A percentile compares a stretch with the other conserved stretches of the same genome.
phyloP scores from a whole-genome alignment of 2,888 invertebrate genomes.

The Agonopterix subpropinquella region DNA sequence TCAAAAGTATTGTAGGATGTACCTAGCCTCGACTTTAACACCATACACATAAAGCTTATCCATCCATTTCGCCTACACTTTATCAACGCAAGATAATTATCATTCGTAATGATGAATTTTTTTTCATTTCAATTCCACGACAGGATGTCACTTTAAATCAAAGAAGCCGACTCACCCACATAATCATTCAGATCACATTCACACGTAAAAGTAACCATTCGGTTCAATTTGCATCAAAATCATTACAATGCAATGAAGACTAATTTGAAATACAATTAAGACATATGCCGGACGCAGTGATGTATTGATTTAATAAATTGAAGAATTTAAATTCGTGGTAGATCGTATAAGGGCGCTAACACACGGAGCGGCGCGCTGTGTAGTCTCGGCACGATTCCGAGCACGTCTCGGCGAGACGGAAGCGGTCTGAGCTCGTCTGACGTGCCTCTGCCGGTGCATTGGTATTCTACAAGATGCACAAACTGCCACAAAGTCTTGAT shows the following conservation, averaged over 20 bases:
- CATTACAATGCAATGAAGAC: constrained; percentile 33
- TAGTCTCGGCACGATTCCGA: constrained; percentile 37
- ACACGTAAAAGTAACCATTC: too few species aligned
- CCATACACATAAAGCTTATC: too few species aligned
- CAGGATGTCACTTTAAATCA: constrained; percentile 5
- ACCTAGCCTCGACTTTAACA: too few species aligned
- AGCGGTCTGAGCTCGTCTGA: constrained; percentile 50
- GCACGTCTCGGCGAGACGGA: constrained; percentile 58
- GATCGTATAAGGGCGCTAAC: constrained; percentile 45
- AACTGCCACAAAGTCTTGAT: constrained; percentile 45
- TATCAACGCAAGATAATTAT: too few species aligned
- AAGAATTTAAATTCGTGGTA: constrained; percentile 46
- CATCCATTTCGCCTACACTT: too few species aligned
- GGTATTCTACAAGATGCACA: constrained; percentile 57
- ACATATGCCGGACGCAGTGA: constrained; percentile 49
- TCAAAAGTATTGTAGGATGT: too few species aligned
- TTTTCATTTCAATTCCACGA: constrained; percentile 2
- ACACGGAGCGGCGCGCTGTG: constrained; percentile 48
- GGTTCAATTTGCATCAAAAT: constrained; percentile 1
- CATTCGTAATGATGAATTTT: too few species aligned
- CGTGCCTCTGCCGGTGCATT: constrained; percentile 30
- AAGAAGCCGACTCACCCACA: constrained; percentile 5
- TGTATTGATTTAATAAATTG: constrained; percentile 39
- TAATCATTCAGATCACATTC: too few species aligned
- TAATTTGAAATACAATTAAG: constrained; percentile 3